Evolutionary conservation across 2,888 invertebrate genomes (phyloP).

Genomic region (Drosophila rubida): DNA sequence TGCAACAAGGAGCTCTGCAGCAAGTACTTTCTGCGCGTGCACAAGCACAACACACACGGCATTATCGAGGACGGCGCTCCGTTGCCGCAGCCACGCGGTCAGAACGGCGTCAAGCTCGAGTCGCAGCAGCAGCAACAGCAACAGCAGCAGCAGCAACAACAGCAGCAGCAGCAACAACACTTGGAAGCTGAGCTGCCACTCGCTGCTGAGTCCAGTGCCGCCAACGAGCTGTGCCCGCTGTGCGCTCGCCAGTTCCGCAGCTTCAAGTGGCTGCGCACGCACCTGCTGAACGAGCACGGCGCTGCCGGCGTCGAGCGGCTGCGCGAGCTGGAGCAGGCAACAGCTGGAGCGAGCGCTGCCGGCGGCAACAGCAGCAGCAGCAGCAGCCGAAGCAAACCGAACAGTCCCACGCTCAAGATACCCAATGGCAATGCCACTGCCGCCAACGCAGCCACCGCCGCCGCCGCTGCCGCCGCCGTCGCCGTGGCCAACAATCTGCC

Average conservation of each 20-base stretch:
- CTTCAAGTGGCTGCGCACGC: slow-evolving; percentile 94
- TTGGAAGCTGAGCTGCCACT: slow-evolving; percentile 76
- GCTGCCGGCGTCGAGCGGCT: slow-evolving; percentile 85
- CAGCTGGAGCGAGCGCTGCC: background rate
- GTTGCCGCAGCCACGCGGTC: slow-evolving; percentile 83
- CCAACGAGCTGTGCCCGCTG: slow-evolving; percentile 92
- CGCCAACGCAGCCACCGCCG: slow-evolving; percentile 42
- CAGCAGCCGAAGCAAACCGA: slow-evolving; percentile 72
- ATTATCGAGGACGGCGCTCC: slow-evolving; percentile 94
- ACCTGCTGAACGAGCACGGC: slow-evolving; percentile 94
- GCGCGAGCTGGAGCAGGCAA: slow-evolving; percentile 78
- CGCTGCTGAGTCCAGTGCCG: slow-evolving; percentile 89
- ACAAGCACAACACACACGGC: slow-evolving; percentile 99
- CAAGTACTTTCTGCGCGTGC: slow-evolving; percentile 98
- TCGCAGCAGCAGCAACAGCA: slow-evolving; percentile 57
- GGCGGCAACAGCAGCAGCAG: background rate
- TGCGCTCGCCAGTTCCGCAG: slow-evolving; percentile 95
- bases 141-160: slow-evolving; percentile 52
- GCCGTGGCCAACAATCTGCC: slow-evolving; percentile 63
- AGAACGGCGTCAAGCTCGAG: slow-evolving; percentile 81
- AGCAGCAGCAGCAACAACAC: slow-evolving; percentile 56
- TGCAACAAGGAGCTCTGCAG: slow-evolving; percentile 99
- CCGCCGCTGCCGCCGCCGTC: slow-evolving; percentile 43
- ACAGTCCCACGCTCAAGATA: slow-evolving; percentile 84
- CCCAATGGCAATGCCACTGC: slow-evolving; percentile 81